Conservation (phyloP, 1,140 invertebrate species). For the Semibalanus balanoides region DNA sequence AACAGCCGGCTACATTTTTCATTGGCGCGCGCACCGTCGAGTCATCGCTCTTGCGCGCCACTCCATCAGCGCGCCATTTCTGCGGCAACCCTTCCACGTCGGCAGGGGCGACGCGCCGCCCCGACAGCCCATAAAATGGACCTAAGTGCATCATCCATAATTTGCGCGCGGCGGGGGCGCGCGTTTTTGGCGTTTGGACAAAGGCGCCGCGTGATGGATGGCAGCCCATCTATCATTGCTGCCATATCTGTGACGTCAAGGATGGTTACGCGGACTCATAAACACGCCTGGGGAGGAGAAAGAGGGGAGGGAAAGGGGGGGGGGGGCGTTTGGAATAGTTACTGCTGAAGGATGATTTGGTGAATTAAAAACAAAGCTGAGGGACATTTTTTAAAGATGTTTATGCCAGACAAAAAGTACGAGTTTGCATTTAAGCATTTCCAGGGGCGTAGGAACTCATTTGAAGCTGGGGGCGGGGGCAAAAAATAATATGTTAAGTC, state of each 20-base stretch:
- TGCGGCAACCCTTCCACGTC: neutral
- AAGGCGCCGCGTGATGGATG: neutral
- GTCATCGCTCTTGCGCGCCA: neutral
- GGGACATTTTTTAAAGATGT: no score
- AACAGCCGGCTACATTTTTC: neutral
- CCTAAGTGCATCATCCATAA: constrained; percentile 2
- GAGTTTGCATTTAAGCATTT: no score
- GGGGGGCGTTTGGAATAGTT: no score
- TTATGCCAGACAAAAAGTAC: no score
- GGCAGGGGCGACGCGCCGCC: neutral
- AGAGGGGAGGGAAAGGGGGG: no score
- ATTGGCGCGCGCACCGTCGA: neutral
- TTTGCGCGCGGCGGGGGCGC: neutral
- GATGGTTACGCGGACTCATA: neutral
- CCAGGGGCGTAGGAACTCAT: no score
- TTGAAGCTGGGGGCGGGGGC: no score
- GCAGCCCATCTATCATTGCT: neutral
- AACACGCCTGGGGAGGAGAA: no score
- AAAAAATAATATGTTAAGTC: no score
- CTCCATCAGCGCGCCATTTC: neutral
- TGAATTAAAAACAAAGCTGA: no score
- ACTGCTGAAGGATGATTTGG: no score
- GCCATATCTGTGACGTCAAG: neutral
- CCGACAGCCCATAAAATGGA: neutral
- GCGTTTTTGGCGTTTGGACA: neutral